Evolutionary conservation across 2,797 vertebrate genomes (phyloP).

Genomic region (Sebastiscus albofasciatus): DNA sequence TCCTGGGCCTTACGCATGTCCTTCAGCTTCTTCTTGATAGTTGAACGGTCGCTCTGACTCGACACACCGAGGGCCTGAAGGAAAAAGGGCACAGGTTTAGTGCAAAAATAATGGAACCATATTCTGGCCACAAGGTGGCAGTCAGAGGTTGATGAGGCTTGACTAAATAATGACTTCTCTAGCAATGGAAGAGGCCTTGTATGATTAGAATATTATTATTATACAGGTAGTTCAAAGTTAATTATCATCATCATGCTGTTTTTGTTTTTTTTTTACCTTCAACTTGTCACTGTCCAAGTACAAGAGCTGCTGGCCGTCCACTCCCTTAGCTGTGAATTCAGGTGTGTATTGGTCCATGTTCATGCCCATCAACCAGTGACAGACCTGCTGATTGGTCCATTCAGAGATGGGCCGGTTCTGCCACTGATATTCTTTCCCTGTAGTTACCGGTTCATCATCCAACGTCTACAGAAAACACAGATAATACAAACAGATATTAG

Average conservation of each 20-base stretch:
- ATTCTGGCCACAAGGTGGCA: conserved; percentile 68
- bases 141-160: conserved; percentile 22
- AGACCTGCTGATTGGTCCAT: conserved; percentile 92
- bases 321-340: conserved; percentile 87
- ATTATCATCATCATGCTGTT: neutral
- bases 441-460: conserved; percentile 85
- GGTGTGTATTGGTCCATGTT: conserved; percentile 91
- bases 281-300: conserved; percentile 89
- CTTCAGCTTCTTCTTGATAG: conserved; percentile 93
- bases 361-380: conserved; percentile 91
- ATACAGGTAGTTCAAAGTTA: neutral
- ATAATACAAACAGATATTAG: neutral
- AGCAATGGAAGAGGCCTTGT: neutral
- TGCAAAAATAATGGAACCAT: neutral
- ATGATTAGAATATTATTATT: neutral
- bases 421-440: conserved; percentile 91
- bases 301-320: conserved; percentile 89
- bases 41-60: conserved; percentile 90
- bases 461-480: conserved; percentile 80
- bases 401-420: conserved; percentile 88
- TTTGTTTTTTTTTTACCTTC: conserved; percentile 81
- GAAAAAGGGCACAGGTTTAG: neutral
- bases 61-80: conserved; percentile 86
- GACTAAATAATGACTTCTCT: neutral
- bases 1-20: conserved; percentile 92